Base-by-base conservation (phyloP, 2,888 invertebrate genomes). In the Hofmannophila pseudospretella region DNA sequence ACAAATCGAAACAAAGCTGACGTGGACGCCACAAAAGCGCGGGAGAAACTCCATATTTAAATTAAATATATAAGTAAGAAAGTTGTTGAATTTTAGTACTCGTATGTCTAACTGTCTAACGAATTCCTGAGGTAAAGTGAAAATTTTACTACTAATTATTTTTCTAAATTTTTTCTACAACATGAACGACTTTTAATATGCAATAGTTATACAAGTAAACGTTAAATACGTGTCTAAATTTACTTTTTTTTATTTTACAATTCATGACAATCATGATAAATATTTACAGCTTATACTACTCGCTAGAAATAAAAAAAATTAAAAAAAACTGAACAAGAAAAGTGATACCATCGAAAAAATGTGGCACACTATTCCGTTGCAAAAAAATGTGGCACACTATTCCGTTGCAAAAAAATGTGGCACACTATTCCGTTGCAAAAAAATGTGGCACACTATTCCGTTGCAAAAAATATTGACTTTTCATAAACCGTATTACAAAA, bases 121-220 rank as follows among this genome's bases (percentile, higher is more conserved):
- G n/a, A n/a, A n/a, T n/a, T n/a, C n/a, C n/a, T 45, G 39, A 41
- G 45, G 46, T 61, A 64, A 50, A 53, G 51, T 60, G 58, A 61
- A 58, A 51, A 51, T 67, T 70, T 72, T 58, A 61, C 73, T 75
- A 71, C 75, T 60, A 65, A 58, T 51, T 66, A 60, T 59, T 57
- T 58, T 62, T 60, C 74, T 78, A 79, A 71, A 55, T 71, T 73
- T 58, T 73, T 58, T 66, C 84, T 85, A 85, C 82, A 78, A 82
- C 80, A 77, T 84, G 82, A 84, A 84, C 79, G 74, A 76, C 16
- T 78, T 68, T 38, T 34, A 41, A 37, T 41, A 41, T 41, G 41
- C 70, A 66, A 69, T 74, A 72, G 51, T 63, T 66, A 67, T 64
- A 63, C 52, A 67, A 61, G 54, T 75, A 71, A 76, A 80, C 66